Percentiles rank a stretch among this genome's conserved stretches.
phyloP scores from a whole-genome alignment of 2,888 invertebrate species.

The Scaptomyza reducta region DNA sequence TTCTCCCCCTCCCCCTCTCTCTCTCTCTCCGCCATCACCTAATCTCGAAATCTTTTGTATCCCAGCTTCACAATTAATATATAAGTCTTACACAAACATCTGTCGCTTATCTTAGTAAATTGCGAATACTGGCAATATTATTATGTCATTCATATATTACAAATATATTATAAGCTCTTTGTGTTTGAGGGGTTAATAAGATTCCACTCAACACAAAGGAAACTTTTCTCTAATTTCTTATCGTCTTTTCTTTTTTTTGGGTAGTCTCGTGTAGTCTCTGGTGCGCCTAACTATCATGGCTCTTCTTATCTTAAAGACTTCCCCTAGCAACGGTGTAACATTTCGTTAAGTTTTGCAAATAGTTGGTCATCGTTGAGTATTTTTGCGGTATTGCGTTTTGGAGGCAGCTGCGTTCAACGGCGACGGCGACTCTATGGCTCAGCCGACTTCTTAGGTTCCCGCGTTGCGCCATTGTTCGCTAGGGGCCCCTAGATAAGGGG shows the following conservation, averaged over 20 bases:
- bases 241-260: not conserved
- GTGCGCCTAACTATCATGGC: not conserved
- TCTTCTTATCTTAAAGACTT: conserved; percentile 15
- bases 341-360: not conserved
- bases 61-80: conserved; percentile 25
- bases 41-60: not conserved
- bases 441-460: conserved; percentile 10
- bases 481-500: conserved; percentile 56
- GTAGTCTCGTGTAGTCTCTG: conserved; percentile 9
- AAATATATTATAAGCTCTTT: not conserved
- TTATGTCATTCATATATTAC: conserved; percentile 1
- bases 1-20: conserved; percentile 1
- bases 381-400: not conserved
- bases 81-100: conserved; percentile 31
- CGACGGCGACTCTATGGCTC: not conserved
- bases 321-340: conserved; percentile 26
- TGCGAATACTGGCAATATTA: not conserved
- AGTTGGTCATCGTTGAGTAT: conserved; percentile 34
- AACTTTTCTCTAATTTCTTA: not conserved
- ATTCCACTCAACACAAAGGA: not conserved
- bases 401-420: conserved; percentile 3
- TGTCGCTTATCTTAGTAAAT: conserved; percentile 27
- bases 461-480: conserved; percentile 36
- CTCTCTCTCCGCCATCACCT: not conserved
- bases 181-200: too few relatives aligned